These are phyloP conservation scores for Erythrocebus patas DNA, from an alignment of 2,113 vertebrate species.

Conservation along the genomic window DNA sequence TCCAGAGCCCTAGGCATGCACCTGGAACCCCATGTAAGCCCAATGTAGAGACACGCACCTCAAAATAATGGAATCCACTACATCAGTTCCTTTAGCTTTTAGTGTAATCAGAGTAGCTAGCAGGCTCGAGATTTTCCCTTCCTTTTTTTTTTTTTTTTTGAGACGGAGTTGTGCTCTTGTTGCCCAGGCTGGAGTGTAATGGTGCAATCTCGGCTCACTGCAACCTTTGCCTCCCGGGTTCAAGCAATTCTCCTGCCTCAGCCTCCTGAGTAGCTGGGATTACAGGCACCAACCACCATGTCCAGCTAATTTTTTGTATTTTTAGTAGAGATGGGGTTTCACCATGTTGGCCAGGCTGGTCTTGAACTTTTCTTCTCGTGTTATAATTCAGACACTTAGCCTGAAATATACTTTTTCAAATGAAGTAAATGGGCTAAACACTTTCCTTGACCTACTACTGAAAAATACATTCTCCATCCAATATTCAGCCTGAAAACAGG, in stretches of 20 bases:
- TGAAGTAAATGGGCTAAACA: constrained; percentile 14
- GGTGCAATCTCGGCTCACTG: too few relatives aligned
- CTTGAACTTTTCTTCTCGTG: background rate
- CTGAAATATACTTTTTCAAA: constrained; percentile 45
- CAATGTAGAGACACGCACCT: background rate
- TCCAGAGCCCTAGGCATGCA: background rate
- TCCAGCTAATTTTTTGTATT: too few relatives aligned
- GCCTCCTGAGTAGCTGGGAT: too few relatives aligned
- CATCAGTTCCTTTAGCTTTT: background rate
- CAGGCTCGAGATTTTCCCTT: background rate
- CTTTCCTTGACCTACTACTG: constrained; percentile 19
- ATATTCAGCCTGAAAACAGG: background rate
- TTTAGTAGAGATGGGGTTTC: too few relatives aligned
- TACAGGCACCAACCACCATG: too few relatives aligned
- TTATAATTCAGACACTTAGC: constrained; percentile 30
- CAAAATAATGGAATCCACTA: background rate
- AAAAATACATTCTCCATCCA: background rate
- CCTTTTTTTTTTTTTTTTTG: background rate
- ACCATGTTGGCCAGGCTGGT: too few relatives aligned
- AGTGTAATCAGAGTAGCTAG: background rate
- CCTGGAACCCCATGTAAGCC: background rate
- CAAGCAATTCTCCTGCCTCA: too few relatives aligned
- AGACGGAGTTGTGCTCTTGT: too few relatives aligned
- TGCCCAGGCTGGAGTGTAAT: too few relatives aligned
- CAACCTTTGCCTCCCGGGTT: too few relatives aligned